Evolutionary conservation across 2,797 vertebrate genomes (phyloP).

Genomic region (Coilia nasus): DNA sequence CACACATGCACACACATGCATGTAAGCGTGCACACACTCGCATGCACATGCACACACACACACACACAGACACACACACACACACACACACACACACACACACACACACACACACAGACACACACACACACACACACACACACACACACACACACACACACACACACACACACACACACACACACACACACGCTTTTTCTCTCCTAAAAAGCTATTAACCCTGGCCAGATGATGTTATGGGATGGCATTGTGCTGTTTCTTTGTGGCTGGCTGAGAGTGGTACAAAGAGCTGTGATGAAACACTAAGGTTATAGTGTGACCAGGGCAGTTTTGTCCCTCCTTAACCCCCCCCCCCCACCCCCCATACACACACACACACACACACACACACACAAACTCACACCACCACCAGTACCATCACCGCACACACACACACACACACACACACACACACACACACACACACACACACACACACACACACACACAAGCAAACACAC

Average conservation of each 20-base stretch:
- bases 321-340: too few relatives aligned
- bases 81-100: background rate
- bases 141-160: slow-evolving; percentile 27
- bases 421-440: too few relatives aligned
- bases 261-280: background rate
- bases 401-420: too few relatives aligned
- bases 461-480: too few relatives aligned
- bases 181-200: slow-evolving; percentile 13
- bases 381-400: too few relatives aligned
- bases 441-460: too few relatives aligned
- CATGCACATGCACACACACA: background rate
- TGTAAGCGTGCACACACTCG: slow-evolving; percentile 28
- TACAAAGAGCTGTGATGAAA: too few relatives aligned
- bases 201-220: background rate
- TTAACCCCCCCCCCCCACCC: too few relatives aligned
- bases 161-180: slow-evolving; percentile 30
- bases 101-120: slow-evolving; percentile 27
- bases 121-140: slow-evolving; percentile 57
- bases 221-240: background rate
- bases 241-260: background rate
- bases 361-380: too few relatives aligned
- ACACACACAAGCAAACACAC: too few relatives aligned
- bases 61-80: background rate
- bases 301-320: too few relatives aligned
- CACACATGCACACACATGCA: background rate